Evolutionary conservation across 2,888 invertebrate species (phyloP), one percentile per base, ranked within the genome.

Genomic region (Onthophagus sagittarius): DNA sequence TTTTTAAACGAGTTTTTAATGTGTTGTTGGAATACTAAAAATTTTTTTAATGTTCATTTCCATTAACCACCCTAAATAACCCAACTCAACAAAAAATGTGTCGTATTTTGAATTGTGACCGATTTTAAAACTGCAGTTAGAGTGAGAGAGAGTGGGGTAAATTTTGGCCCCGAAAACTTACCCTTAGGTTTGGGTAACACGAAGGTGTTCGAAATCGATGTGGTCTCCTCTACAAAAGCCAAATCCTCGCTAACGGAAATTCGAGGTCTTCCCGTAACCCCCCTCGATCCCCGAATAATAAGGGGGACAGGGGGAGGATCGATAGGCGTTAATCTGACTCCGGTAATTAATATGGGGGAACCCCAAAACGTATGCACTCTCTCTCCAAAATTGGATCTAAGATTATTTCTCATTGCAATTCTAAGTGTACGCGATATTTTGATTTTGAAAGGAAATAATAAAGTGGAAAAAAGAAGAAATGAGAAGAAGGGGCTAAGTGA

Each of bases 261-360:
- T 53, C 39, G 39, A 11, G 39, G 39, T 11, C 39, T 11, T 53
- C 39, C 9, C 11, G 9, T 11, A 1, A 9, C 39, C 5, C 39
- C 11, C 39, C 39, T 53, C 39, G 39, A 11, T 53, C 39, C 39
- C 39, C 39, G 39, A 53, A 53, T 53, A 53, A 53, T 53, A 53
- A 53, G 39, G 39, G 39, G 23, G 39, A 53, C 39, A 53, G 39
- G 39, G 23, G 67, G 67, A 67, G 31, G 67, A 67, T 67, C 67
- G 32, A 67, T 67, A 15, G 31, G 67, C 32, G 32, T 67, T 67
- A 67, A 67, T 67, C 67, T 53, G 39, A 53, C 67, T 67, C 31
- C 67, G 67, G 67, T 67, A 67, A 67, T 67, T 67, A 67, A 67
- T 67, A 67, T 23, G 9, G 39, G 39, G 23, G 23, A 23, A 23